phyloP scores from a whole-genome alignment of 2,888 invertebrate genomes.

The Dasysyrphus albostriatus region DNA sequence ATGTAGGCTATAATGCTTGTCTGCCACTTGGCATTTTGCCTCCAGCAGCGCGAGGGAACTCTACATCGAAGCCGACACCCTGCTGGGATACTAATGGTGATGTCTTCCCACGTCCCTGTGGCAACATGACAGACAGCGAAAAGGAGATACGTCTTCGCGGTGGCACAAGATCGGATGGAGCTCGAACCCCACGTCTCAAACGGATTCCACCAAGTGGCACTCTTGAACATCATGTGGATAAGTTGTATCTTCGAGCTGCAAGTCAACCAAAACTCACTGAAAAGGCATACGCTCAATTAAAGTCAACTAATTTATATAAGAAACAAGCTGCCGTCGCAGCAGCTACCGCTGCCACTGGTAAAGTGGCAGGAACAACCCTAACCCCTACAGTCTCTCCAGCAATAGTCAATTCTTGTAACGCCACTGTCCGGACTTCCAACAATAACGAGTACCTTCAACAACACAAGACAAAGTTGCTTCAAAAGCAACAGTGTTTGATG shows the following conservation, averaged over 20 bases:
- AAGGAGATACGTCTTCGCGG: conserved; percentile 87
- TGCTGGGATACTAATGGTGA: conserved; percentile 94
- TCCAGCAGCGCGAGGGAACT: conserved; percentile 80
- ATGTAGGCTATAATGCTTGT: conserved; percentile 90
- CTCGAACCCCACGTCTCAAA: conserved; percentile 84
- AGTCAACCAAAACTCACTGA: conserved; percentile 85
- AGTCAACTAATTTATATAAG: conserved; percentile 80
- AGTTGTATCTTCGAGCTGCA: conserved; percentile 87
- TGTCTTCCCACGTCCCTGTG: conserved; percentile 91
- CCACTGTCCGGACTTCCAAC: conserved; percentile 68
- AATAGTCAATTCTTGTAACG: conserved; percentile 51
- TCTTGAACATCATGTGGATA: conserved; percentile 89
- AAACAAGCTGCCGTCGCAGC: conserved; percentile 42
- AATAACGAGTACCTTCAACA: conserved; percentile 80
- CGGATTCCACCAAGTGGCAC: conserved; percentile 74
- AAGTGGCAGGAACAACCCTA: background rate
- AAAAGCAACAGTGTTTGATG: conserved; percentile 78
- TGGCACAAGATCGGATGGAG: conserved; percentile 89
- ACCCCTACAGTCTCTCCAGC: conserved; percentile 76
- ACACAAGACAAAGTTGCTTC: conserved; percentile 77
- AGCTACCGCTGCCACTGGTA: background rate
- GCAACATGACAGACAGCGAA: conserved; percentile 92
- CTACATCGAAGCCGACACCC: conserved; percentile 85
- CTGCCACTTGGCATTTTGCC: conserved; percentile 91
- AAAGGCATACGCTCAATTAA: conserved; percentile 83